These are phyloP conservation scores for Drosophila repleta DNA, from an alignment of 1,140 invertebrate genomes.

Conservation along the genomic window DNA sequence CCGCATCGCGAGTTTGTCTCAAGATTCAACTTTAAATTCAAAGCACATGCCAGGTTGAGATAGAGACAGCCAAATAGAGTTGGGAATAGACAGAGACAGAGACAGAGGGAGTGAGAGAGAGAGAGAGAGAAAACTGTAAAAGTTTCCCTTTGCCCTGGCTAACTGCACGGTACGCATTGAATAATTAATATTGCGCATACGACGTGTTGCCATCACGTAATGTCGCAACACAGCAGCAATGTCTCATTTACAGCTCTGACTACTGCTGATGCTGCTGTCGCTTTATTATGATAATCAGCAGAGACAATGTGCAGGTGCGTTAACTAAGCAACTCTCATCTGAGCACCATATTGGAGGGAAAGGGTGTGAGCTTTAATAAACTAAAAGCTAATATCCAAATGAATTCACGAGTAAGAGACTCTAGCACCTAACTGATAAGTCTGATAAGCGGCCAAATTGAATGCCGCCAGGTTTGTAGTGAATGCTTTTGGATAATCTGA, in stretches of 20 bases:
- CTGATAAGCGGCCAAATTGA: constrained; percentile 24
- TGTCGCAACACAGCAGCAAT: constrained; percentile 44
- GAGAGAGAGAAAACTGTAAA: neutral
- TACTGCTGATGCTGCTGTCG: constrained; percentile 14
- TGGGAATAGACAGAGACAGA: neutral
- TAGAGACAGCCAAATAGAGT: neutral
- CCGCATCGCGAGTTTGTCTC: constrained; percentile 49
- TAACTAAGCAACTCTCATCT: neutral
- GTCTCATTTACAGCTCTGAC: constrained; percentile 22
- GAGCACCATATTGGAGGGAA: neutral
- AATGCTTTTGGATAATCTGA: constrained; percentile 25
- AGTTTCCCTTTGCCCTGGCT: constrained; percentile 13
- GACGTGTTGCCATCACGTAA: constrained; percentile 59
- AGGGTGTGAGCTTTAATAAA: neutral
- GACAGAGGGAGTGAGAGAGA: neutral
- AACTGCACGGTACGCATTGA: constrained; percentile 47
- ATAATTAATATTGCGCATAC: constrained; percentile 80
- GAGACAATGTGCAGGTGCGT: constrained; percentile 46
- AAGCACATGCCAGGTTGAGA: constrained; percentile 1
- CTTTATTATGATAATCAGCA: constrained; percentile 67
- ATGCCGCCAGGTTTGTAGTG: neutral
- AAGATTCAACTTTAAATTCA: constrained; percentile 57
- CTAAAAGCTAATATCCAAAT: neutral
- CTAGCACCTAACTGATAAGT: no score
- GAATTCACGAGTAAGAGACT: no score